Base-by-base conservation (phyloP, 2,113 vertebrate species). In the Pterocles burchelli region DNA sequence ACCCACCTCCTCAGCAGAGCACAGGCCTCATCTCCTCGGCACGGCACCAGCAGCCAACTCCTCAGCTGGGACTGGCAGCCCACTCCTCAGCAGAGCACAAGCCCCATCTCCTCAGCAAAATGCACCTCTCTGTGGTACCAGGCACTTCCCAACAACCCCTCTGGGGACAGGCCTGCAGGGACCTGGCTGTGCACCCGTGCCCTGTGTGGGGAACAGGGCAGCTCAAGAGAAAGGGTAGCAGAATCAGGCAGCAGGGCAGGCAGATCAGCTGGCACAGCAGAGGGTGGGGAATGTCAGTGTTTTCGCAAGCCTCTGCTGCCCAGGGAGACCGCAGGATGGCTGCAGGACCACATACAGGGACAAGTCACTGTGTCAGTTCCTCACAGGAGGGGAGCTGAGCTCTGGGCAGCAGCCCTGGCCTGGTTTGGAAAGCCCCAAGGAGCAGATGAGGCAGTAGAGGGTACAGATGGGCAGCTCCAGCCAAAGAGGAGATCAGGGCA, bases 201-300 rank as follows among this genome's bases (percentile, higher is more conserved):
- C 7, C 20, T 1, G 0, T 12, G 1, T 2, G 0, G 0, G 29
- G 7, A 11, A 33, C 3, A 1, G 1, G 2, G 45, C 38, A 51
- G 34, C 59, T 1, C 19, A 29, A 65, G 29, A 57, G 20, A 48
- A 73, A 55, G 17, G 52, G 73, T 6, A 2, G 33, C 18, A 11
- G 48, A 13, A 13, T 25, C 31, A 36, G 55, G 58, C 28, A 38
- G 70, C 13, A 17, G 16, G 24, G 67, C 67, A 34, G 13, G 74
- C 29, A 16, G 49, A 29, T 38, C 6, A 11, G 51, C 31, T 2
- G 2, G 49, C 38, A 31, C 6, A 72, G 38, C 15, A 7, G 34
- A 76, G 36, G 5, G 9, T n/a, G 17, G 9, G 31, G 14, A 52
- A 22, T 17, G 18, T 5, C 20, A 9, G 16, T 7, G 7, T 57